Evolutionary conservation across 2,113 vertebrate genomes (phyloP).

Genomic region (Rostratula benghalensis): DNA sequence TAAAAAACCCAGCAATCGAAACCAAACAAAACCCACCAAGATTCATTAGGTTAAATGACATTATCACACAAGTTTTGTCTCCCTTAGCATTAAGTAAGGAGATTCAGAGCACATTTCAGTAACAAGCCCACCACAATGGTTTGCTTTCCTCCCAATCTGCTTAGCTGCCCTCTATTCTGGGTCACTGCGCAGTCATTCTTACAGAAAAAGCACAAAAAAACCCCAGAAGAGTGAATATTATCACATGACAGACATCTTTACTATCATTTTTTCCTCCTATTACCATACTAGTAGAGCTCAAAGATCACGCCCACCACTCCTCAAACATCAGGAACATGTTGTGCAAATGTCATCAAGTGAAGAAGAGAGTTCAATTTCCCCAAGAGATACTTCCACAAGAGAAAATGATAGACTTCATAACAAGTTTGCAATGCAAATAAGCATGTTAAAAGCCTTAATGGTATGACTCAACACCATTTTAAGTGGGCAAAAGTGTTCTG

Average conservation of each 20-base stretch:
- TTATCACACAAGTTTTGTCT: neutral
- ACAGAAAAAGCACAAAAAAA: neutral
- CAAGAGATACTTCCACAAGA: conserved; percentile 17
- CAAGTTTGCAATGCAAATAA: conserved; percentile 42
- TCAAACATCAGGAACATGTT: neutral
- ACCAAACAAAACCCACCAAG: neutral
- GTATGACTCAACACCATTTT: conserved; percentile 44
- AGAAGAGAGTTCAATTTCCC: conserved; percentile 24
- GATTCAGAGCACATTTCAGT: neutral
- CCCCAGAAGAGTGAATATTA: neutral
- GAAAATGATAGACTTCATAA: conserved; percentile 43
- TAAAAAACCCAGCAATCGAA: neutral
- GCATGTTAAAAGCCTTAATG: conserved; percentile 49
- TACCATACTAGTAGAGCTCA: neutral
- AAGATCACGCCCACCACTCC: neutral
- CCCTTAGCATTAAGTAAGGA: neutral
- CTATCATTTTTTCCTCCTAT: neutral
- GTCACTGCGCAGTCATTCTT: neutral
- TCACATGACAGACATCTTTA: neutral
- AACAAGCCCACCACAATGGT: neutral
- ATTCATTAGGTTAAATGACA: neutral
- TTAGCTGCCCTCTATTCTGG: neutral
- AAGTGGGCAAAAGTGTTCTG: conserved; percentile 37
- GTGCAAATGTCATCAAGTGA: conserved; percentile 15
- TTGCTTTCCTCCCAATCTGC: neutral